Base-by-base conservation (phyloP, 2,888 invertebrate genomes). In the Theodoxus fluviatilis region DNA sequence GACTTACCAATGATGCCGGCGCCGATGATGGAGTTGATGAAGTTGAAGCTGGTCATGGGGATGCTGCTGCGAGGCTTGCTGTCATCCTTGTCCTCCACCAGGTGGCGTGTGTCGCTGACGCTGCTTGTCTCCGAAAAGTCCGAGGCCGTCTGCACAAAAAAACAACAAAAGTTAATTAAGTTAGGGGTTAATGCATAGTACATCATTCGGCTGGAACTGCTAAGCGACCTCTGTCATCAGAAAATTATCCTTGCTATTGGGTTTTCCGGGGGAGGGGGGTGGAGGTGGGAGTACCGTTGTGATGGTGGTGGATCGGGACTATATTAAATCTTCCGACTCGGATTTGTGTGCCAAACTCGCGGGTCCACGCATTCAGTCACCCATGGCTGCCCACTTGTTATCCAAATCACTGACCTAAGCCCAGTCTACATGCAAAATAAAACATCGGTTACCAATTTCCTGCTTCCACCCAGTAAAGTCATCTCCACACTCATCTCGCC, bases 11-110 rank as follows among this genome's bases (percentile, higher is more conserved):
- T 94, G 69, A 94, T 93, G 74, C 94, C 94, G 81, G 94, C 94
- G 71, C 94, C 94, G 75, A 94, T 92, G 84, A 94, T 94, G 66
- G 94, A 94, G 88, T 94, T 94, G 83, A 94, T 93, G 87, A 93
- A 94, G 89, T 94, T 94, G 87, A 94, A 94, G 87, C 93, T 92
- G 75, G 94, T 93, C 88, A 91, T 91, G 37, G 92, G 92, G 74
- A 93, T 91, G 79, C 91, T 92, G 79, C 91, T 90, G 80, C 91
- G 90, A 71, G 91, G 91, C 69, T 90, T 90, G 76, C 90, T 87
- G 3, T 76, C 67, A 22, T 76, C 79, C 66, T 78, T 75, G 66
- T 81, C 81, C 43, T 77, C 79, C 65, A 84, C 79, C 70, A 83
- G 75, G 28, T 83, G 82, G 31, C 76, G 72, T 15, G 83, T 80